Conservation (phyloP, 2,888 invertebrate genomes). For the Nomada flava region DNA sequence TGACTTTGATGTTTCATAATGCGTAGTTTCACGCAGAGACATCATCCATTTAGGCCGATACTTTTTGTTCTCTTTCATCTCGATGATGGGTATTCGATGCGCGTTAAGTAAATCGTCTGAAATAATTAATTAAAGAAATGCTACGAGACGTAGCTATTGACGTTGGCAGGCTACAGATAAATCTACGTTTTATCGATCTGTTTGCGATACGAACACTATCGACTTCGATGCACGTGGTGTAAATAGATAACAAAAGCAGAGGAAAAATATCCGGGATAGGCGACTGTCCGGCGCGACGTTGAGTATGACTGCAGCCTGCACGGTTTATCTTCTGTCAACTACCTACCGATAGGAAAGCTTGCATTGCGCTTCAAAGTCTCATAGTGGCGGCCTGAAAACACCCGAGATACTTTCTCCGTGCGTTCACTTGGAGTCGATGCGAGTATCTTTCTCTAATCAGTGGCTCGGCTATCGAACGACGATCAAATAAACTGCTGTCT, state of each 20-base stretch:
- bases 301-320: constrained; percentile 42
- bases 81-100: neutral
- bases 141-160: constrained; percentile 7
- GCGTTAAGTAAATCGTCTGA: neutral
- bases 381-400: neutral
- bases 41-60: neutral
- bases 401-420: neutral
- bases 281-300: constrained; percentile 62
- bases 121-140: constrained; percentile 18
- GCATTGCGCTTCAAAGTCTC: constrained; percentile 35
- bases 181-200: constrained; percentile 41
- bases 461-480: too few relatives aligned
- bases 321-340: constrained; percentile 70
- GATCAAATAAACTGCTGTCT: too few relatives aligned
- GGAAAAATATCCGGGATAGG: constrained; percentile 49
- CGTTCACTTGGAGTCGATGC: neutral
- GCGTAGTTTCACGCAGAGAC: too few relatives aligned
- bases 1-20: neutral
- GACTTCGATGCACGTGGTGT: constrained; percentile 56
- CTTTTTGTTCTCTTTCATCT: neutral
- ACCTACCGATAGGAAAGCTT: constrained; percentile 59
- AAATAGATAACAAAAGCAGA: constrained; percentile 67
- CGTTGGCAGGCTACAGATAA: constrained; percentile 6
- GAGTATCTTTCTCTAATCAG: neutral
- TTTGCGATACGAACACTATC: constrained; percentile 44